Percentiles rank a stretch among this genome's conserved stretches.
Evolutionary conservation across 2,888 invertebrate genomes (phyloP).

Genomic region (Harpalus rubripes): DNA sequence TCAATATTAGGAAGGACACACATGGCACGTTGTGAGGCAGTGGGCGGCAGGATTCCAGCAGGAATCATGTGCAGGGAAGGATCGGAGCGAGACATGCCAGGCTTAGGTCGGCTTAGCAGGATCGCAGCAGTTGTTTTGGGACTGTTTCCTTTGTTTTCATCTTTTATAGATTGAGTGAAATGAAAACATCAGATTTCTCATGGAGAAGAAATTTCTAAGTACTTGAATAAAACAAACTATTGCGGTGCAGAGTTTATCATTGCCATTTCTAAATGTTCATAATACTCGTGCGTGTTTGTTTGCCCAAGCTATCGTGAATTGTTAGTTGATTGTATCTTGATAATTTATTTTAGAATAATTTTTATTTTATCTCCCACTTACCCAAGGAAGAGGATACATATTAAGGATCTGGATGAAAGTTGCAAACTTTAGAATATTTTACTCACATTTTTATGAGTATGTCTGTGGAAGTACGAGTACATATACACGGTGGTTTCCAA

Average conservation of each 20-base stretch:
- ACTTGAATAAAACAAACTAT: not conserved
- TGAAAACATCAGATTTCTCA: not conserved
- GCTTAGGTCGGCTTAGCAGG: slow-evolving; percentile 1
- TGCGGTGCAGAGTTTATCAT: not conserved
- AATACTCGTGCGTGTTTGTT: too few relatives aligned
- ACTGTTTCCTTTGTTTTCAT: slow-evolving; percentile 2
- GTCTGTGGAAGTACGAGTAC: too few relatives aligned
- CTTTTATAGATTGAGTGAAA: not conserved
- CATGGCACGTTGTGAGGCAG: not conserved
- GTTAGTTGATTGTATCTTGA: too few relatives aligned
- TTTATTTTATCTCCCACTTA: too few relatives aligned
- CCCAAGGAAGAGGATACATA: too few relatives aligned
- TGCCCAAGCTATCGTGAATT: too few relatives aligned
- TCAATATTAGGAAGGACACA: not conserved
- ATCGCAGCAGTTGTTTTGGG: not conserved
- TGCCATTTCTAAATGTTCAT: not conserved
- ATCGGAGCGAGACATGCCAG: not conserved
- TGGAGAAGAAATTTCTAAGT: not conserved
- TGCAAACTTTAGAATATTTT: too few relatives aligned
- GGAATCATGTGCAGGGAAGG: not conserved
- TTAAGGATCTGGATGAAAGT: too few relatives aligned
- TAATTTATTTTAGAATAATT: too few relatives aligned
- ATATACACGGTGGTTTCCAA: too few relatives aligned
- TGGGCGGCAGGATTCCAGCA: not conserved
- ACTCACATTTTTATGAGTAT: too few relatives aligned